phyloP scores from a whole-genome alignment of 2,888 invertebrate genomes.

The Neria commutata region DNA sequence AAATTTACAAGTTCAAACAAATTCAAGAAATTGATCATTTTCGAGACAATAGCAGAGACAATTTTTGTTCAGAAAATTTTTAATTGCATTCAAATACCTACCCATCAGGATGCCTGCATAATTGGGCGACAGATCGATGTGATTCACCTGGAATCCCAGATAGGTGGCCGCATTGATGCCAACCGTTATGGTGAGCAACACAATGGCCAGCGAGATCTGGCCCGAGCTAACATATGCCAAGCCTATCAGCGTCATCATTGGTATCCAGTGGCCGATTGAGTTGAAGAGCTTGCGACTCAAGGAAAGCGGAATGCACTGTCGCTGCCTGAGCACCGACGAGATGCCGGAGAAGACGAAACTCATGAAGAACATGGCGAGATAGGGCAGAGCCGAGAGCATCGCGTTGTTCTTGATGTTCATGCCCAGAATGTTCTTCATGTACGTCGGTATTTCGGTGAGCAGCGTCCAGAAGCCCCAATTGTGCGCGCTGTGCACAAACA shows the following conservation, averaged over 20 bases:
- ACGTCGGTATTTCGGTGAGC: conserved; percentile 80
- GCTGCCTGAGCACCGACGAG: conserved; percentile 64
- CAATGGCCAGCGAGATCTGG: conserved; percentile 65
- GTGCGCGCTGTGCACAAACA: conserved; percentile 75
- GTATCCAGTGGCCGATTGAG: conserved; percentile 70
- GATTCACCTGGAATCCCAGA: conserved; percentile 80
- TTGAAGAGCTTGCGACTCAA: conserved; percentile 65
- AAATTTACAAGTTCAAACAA: no score
- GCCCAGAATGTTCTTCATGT: conserved; percentile 74
- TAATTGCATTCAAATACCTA: no score
- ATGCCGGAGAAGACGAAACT: conserved; percentile 74
- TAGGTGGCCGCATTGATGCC: conserved; percentile 78
- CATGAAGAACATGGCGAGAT: conserved; percentile 74
- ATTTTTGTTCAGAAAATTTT: no score
- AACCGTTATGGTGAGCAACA: conserved; percentile 73
- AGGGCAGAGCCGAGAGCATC: conserved; percentile 73
- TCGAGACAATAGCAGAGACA: no score
- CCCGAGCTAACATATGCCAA: conserved; percentile 65
- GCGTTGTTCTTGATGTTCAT: conserved; percentile 77
- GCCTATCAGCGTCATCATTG: conserved; percentile 71
- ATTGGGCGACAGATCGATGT: conserved; percentile 84
- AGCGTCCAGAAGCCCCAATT: conserved; percentile 84
- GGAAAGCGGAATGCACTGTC: conserved; percentile 49
- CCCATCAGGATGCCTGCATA: conserved; percentile 85
- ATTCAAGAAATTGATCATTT: no score